These are phyloP conservation scores for Myocastor coypus DNA, from an alignment of 2,113 vertebrate genomes.

Conservation along the genomic window DNA sequence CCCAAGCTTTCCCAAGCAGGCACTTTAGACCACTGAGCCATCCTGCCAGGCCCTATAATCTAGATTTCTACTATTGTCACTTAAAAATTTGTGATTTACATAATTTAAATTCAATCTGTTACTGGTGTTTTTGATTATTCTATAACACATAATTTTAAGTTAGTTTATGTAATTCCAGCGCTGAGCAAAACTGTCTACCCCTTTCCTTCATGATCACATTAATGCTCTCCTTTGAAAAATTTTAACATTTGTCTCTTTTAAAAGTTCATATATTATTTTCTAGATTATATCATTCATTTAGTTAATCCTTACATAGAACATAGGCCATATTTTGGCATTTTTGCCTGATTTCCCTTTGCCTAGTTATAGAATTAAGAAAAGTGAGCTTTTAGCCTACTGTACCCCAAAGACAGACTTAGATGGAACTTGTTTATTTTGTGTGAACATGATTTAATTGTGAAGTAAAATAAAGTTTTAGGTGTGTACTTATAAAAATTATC, in stretches of 20 bases:
- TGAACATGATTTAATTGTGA: conserved; percentile 10
- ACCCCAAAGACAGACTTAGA: background rate
- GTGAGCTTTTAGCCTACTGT: background rate
- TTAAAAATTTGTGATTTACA: background rate
- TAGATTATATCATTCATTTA: background rate
- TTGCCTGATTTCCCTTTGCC: background rate
- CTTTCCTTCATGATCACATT: background rate
- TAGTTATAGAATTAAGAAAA: background rate
- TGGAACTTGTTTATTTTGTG: background rate
- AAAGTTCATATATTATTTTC: background rate
- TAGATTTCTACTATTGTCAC: too few species aligned
- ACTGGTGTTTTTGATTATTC: conserved; percentile 22
- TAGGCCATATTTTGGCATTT: background rate
- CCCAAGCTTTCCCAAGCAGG: too few species aligned
- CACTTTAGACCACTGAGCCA: too few species aligned
- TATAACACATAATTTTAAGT: background rate
- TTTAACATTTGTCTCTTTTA: background rate
- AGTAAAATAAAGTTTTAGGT: background rate
- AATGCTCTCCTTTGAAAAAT: too few species aligned
- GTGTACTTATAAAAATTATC: background rate
- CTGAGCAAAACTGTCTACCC: background rate
- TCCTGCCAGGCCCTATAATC: too few species aligned
- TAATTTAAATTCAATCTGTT: background rate
- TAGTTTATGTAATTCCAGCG: background rate
- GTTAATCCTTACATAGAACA: background rate